Evolutionary conservation across 2,888 invertebrate genomes (phyloP), one percentile per base, ranked within the genome.

Genomic region (Rhynchonema sp.): DNA sequence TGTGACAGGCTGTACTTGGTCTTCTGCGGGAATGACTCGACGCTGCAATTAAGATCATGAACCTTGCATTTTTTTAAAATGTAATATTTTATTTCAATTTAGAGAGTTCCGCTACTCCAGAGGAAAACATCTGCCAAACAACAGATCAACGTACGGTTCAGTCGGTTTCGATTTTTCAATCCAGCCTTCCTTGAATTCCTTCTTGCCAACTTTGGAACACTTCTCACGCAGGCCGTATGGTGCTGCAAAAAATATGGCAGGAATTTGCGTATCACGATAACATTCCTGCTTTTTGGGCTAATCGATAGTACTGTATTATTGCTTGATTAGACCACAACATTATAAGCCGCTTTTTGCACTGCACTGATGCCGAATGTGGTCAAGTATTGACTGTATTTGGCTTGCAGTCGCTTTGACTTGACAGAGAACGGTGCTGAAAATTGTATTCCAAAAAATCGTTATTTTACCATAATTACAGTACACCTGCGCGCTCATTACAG

Each of bases 211-310:
- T 73, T 83, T 84, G 75, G 87, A 87, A 0, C 87, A 86, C 1
- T 91, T 82, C 77, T 98, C 98, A 63, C 98, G 79, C 29, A 98
- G 88, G 30, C 98, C 98, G 77, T 98, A 98, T 0, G 98, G 98
- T 27, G 96, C 94, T 92, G 71, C 1, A 78, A 70, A 20, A n/a
- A n/a, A n/a, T n/a, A n/a, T n/a, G n/a, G n/a, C 6, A 6, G 3
- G 2, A 28, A n/a, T n/a, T n/a, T n/a, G n/a, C n/a, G n/a, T n/a
- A n/a, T n/a, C n/a, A n/a, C n/a, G n/a, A n/a, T n/a, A n/a, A n/a
- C n/a, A n/a, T n/a, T n/a, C n/a, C n/a, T n/a, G n/a, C n/a, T n/a
- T n/a, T n/a, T n/a, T n/a, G n/a, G n/a, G n/a, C n/a, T n/a, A n/a
- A n/a, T n/a, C n/a, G n/a, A n/a, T n/a, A n/a, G n/a, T n/a, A n/a